Conservation (phyloP, 2,113 vertebrate species). For the Ahaetulla prasina region DNA sequence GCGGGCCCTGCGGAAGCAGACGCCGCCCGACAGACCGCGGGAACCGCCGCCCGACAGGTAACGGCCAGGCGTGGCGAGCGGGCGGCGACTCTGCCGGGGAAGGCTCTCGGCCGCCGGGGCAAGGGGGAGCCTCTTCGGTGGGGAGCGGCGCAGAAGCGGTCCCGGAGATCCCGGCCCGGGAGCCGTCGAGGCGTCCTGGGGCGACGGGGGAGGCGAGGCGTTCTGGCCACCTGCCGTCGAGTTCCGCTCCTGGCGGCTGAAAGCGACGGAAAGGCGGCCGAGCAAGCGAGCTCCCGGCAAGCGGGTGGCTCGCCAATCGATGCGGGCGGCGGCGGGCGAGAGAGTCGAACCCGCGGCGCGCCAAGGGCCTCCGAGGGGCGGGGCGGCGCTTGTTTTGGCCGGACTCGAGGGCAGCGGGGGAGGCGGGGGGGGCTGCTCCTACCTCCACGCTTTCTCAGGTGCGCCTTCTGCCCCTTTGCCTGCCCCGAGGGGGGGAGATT, state of each 20-base stretch:
- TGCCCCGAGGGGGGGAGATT: no score
- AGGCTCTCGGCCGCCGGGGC: background rate
- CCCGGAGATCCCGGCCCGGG: background rate
- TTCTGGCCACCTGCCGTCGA: background rate
- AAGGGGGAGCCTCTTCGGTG: accelerated
- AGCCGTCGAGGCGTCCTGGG: background rate
- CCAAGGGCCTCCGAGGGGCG: background rate
- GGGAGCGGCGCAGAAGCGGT: background rate
- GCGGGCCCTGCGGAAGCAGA: background rate
- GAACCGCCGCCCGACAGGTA: background rate
- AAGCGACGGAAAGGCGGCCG: background rate
- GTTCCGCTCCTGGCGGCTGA: background rate
- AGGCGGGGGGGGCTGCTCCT: background rate
- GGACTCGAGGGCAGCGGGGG: background rate
- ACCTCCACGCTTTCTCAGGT: background rate
- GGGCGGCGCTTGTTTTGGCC: background rate
- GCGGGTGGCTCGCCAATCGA: no score
- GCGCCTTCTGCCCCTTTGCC: background rate
- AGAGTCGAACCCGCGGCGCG: background rate
- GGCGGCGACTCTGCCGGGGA: background rate
- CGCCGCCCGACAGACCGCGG: background rate
- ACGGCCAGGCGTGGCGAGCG: background rate
- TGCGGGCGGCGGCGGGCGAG: background rate
- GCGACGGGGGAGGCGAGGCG: background rate
- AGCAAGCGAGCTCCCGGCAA: no score